Percentiles rank a stretch among this genome's conserved stretches.
These are phyloP conservation scores for Stenotaenia linearis DNA, from an alignment of 2,888 invertebrate species.

Conservation along the genomic window DNA sequence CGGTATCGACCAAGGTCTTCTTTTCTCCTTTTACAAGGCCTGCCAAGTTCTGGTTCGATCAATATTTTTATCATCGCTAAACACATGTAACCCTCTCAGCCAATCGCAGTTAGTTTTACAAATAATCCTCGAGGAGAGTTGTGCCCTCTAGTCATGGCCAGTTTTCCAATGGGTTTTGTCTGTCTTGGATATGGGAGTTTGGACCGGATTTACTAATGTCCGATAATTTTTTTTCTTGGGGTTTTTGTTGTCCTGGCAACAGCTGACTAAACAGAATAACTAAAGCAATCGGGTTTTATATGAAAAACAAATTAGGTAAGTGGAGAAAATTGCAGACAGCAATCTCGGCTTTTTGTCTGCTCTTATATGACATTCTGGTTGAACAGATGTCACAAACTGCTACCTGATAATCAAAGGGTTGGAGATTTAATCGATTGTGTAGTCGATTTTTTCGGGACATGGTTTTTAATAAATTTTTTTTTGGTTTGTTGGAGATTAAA, in stretches of 20 bases:
- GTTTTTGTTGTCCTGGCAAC: background rate
- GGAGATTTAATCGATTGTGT: background rate
- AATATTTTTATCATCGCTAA: constrained; percentile 19
- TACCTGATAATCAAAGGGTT: background rate
- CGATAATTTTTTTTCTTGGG: background rate
- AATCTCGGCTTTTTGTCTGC: background rate
- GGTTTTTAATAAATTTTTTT: too few relatives aligned
- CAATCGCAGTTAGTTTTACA: constrained; percentile 14
- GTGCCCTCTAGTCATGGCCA: background rate
- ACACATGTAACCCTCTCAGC: constrained; percentile 27
- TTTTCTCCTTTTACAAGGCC: background rate
- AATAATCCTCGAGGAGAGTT: background rate
- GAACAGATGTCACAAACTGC: background rate
- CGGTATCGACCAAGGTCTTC: background rate
- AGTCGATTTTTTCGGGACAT: background rate
- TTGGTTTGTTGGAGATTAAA: too few relatives aligned
- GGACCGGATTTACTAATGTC: background rate
- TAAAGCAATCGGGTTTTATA: background rate
- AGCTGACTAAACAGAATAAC: background rate
- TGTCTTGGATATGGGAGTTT: background rate
- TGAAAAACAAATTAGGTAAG: background rate
- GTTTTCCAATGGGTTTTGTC: background rate
- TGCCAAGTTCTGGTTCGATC: constrained; percentile 11
- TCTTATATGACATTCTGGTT: background rate
- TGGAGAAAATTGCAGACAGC: background rate